Conservation (phyloP, 1,140 invertebrate species). For the Amphibalanus amphitrite region DNA sequence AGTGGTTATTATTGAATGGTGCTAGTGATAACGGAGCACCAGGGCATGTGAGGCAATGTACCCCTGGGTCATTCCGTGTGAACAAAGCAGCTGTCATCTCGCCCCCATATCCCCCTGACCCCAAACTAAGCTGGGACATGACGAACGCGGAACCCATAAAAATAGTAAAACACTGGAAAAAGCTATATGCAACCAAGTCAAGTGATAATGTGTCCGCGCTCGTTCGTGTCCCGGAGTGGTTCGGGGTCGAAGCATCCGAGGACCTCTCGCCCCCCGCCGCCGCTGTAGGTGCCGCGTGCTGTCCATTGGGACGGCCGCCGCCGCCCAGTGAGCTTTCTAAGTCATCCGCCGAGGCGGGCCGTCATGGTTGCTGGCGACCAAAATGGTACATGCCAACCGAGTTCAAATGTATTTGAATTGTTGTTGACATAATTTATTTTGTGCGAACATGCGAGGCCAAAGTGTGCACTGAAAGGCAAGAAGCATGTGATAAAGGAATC, state of each 20-base stretch:
- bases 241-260: neutral
- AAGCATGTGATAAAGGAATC: neutral
- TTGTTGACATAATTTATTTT: conserved; percentile 1
- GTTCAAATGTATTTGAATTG: neutral
- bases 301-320: too few species aligned
- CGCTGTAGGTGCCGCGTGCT: neutral
- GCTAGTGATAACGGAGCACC: neutral
- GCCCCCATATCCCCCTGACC: neutral
- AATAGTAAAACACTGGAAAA: neutral
- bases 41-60: neutral
- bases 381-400: conserved; percentile 1
- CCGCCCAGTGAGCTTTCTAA: neutral
- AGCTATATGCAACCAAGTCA: neutral
- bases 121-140: neutral
- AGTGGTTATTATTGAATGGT: neutral
- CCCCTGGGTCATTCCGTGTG: neutral
- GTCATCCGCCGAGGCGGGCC: neutral
- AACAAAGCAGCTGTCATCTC: neutral
- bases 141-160: neutral
- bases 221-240: neutral
- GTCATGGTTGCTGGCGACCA: neutral
- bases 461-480: neutral
- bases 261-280: neutral
- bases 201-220: neutral
- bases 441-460: neutral